These are phyloP conservation scores for Pangasius macronema DNA, from an alignment of 2,797 vertebrate genomes.

Conservation along the genomic window DNA sequence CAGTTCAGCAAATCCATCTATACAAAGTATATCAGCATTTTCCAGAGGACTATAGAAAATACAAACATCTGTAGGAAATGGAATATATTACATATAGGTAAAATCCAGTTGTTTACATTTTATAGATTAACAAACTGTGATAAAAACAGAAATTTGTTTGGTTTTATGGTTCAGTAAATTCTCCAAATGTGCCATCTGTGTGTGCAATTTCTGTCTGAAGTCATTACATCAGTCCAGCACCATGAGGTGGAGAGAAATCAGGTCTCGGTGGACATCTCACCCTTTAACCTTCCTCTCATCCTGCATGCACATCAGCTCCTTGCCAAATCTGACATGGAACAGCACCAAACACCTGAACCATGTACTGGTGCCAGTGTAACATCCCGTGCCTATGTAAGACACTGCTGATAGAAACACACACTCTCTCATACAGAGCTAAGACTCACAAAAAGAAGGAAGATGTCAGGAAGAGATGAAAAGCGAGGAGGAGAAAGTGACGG, in stretches of 20 bases:
- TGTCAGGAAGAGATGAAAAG: neutral
- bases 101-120: neutral
- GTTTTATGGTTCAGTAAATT: slow-evolving; percentile 42
- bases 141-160: neutral
- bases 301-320: slow-evolving; percentile 23
- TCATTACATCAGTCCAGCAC: slow-evolving; percentile 43
- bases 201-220: slow-evolving; percentile 29
- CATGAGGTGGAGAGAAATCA: slow-evolving; percentile 34
- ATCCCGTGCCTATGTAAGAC: neutral
- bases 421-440: no score
- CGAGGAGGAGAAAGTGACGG: neutral
- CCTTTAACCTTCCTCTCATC: slow-evolving; percentile 52
- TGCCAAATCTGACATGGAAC: slow-evolving; percentile 44
- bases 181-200: slow-evolving; percentile 54
- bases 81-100: neutral
- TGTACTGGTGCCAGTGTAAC: slow-evolving; percentile 15
- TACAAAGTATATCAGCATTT: neutral
- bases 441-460: neutral
- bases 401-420: neutral
- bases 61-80: neutral
- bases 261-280: slow-evolving; percentile 49
- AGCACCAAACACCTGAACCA: slow-evolving; percentile 42
- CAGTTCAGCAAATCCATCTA: neutral
- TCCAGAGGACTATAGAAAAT: no score
- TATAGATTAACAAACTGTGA: neutral